Evolutionary conservation across 2,888 invertebrate genomes (phyloP), one percentile per base, ranked within the genome.

Genomic region (Fragum fragum): DNA sequence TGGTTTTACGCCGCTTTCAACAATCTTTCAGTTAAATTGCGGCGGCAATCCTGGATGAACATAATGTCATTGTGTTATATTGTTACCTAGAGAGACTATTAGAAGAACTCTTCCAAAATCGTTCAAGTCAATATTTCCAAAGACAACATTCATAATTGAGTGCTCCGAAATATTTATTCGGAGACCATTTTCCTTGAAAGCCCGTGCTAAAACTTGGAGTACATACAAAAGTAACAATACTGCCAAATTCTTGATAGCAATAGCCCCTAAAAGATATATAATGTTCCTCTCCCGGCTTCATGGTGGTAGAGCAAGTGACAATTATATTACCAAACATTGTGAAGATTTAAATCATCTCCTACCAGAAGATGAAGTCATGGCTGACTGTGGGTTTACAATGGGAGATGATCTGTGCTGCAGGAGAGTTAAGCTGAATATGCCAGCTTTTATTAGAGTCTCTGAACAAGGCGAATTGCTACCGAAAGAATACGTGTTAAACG

Each of bases 91-190:
- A n/a, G n/a, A n/a, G n/a, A n/a, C 47, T 0, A 70, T 73, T 18
- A 21, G 61, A 59, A 76, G 81, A 63, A 81, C 73, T 23, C 55
- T 59, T 16, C 76, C 73, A 63, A 11, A 21, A 16, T 47, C 76
- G 5, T 76, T 76, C 53, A 29, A 39, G 47, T 55, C 28, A n/a
- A 39, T 53, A 0, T 81, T 53, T 59, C 77, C 74, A 5, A 66
- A 57, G 32, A 77, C 74, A 26, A 78, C 75, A 1, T 81, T 76
- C 26, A 77, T 81, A 5, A 81, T 72, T n/a, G n/a, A n/a, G n/a
- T n/a, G n/a, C n/a, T n/a, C n/a, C n/a, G n/a, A n/a, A n/a, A n/a
- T n/a, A n/a, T n/a, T n/a, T 23, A 73, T 61, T 21, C 73, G 61
- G 47, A 36, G 73, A 28, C 73, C 73, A 29, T 77, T 52, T 74